Evolutionary conservation across 2,113 vertebrate genomes (phyloP).

Genomic region (Gymnobelideus leadbeateri): DNA sequence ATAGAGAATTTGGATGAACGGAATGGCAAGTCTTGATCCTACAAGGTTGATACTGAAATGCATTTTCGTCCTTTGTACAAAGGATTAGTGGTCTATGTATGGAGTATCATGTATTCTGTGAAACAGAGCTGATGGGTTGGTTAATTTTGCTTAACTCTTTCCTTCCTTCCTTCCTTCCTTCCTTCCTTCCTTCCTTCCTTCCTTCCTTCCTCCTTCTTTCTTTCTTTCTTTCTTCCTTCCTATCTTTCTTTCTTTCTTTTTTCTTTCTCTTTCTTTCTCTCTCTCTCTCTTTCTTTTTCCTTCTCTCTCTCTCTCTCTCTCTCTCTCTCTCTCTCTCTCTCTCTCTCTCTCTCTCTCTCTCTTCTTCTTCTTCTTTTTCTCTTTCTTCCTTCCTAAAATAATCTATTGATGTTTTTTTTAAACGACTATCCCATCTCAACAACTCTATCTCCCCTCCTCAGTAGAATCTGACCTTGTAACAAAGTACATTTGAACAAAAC

Average conservation of each 20-base stretch:
- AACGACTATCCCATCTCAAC: not conserved
- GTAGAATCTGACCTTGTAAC: not conserved
- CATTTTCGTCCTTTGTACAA: not conserved
- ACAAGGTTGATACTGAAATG: not conserved
- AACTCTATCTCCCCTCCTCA: not conserved
- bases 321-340: too few species aligned
- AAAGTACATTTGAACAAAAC: not conserved
- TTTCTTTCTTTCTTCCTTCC: not conserved
- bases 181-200: not conserved
- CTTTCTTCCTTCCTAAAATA: not conserved
- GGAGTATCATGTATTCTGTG: not conserved
- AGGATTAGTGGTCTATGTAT: not conserved
- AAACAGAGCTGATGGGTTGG: not conserved
- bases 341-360: too few species aligned
- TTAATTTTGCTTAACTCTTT: not conserved
- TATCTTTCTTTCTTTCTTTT: too few species aligned
- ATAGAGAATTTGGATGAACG: not conserved
- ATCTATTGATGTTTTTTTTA: not conserved
- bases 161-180: not conserved
- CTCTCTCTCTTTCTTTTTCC: too few species aligned
- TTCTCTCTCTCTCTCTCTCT: not conserved
- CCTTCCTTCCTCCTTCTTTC: not conserved
- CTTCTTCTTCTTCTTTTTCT: too few species aligned
- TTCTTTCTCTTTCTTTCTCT: not conserved
- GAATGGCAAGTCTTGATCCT: not conserved